A percentile compares a stretch with the other conserved stretches of the same genome.
Evolutionary conservation across 2,113 vertebrate genomes (phyloP).

Genomic region (Urocitellus parryii): DNA sequence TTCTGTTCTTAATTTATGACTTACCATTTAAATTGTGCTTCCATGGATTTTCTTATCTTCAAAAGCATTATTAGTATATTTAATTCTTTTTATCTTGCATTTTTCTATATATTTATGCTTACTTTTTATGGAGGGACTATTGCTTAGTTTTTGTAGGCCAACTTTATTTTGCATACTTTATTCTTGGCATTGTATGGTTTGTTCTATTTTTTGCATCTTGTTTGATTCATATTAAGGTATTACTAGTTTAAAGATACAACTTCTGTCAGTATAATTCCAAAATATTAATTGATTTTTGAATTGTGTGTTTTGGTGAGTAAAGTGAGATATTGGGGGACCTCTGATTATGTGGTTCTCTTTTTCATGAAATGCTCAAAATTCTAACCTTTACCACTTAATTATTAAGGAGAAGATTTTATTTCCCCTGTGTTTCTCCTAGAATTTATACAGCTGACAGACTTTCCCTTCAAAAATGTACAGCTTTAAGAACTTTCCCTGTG

Average conservation of each 20-base stretch:
- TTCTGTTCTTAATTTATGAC: neutral
- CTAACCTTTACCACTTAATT: neutral
- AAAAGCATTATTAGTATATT: neutral
- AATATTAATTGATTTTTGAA: neutral
- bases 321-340: neutral
- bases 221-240: neutral
- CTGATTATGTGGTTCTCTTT: neutral
- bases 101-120: neutral
- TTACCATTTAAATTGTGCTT: neutral
- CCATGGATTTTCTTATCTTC: neutral
- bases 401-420: neutral
- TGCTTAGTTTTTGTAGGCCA: neutral
- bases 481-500: neutral
- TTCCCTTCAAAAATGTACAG: neutral
- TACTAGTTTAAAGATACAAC: neutral
- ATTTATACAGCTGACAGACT: neutral
- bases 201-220: neutral
- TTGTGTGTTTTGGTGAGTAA: no score
- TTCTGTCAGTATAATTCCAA: neutral
- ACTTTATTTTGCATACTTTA: neutral
- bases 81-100: neutral
- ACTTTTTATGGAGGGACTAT: neutral
- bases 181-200: neutral
- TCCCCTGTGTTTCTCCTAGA: neutral
- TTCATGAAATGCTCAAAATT: neutral